Percentiles rank a stretch among this genome's conserved stretches.
phyloP scores from a whole-genome alignment of 1,140 invertebrate species.

The Eriosoma lanigerum region DNA sequence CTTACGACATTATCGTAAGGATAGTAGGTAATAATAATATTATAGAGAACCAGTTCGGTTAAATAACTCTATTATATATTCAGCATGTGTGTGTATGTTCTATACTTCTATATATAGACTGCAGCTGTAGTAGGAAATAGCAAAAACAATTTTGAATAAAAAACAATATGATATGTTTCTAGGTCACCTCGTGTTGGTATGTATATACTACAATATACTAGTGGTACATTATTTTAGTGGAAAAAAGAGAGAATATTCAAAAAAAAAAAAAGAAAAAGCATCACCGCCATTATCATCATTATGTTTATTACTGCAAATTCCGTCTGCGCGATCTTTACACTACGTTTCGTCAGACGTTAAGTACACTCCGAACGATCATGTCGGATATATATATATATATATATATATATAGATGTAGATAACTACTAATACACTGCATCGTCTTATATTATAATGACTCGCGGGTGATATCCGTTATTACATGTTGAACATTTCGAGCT shows the following conservation, averaged over 20 bases:
- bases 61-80: background rate
- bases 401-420: no score
- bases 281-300: background rate
- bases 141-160: background rate
- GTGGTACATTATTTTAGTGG: no score
- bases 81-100: background rate
- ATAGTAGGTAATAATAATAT: no score
- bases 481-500: conserved; percentile 21
- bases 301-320: background rate
- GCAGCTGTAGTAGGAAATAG: no score
- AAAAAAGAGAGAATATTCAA: no score
- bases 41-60: background rate
- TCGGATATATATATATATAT: no score
- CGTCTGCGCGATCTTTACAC: background rate
- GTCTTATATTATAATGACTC: background rate
- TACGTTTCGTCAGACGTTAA: conserved; percentile 22
- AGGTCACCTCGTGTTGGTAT: background rate
- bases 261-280: background rate
- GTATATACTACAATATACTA: no score
- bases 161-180: background rate
- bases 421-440: no score
- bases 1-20: no score
- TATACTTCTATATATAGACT: no score
- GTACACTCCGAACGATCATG: conserved; percentile 18
- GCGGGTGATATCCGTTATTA: conserved; percentile 19